A percentile compares a stretch with the other conserved stretches of the same genome.
phyloP scores from a whole-genome alignment of 1,140 invertebrate genomes.

The Plodia interpunctella region DNA sequence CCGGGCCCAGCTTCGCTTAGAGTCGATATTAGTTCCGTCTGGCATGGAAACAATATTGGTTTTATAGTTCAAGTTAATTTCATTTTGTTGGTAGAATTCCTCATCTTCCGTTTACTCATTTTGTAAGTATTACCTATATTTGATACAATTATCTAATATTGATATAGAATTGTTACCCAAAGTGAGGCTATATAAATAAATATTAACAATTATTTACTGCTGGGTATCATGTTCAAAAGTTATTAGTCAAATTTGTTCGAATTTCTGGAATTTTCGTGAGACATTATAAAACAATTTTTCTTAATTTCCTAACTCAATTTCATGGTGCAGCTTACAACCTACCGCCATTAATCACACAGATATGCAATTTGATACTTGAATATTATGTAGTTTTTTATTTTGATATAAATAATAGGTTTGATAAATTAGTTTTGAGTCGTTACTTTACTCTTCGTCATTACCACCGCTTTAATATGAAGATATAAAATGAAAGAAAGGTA shows the following conservation, averaged over 20 bases:
- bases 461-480: too few species aligned
- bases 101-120: too few species aligned
- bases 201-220: not conserved
- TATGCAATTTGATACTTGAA: not conserved
- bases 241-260: not conserved
- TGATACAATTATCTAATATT: too few species aligned
- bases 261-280: not conserved
- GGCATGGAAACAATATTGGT: not conserved
- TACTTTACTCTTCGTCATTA: not conserved
- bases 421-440: not conserved
- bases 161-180: too few species aligned
- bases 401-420: not conserved
- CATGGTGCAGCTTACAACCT: not conserved
- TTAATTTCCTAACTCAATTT: slow-evolving; percentile 1
- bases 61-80: not conserved
- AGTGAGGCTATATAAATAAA: not conserved
- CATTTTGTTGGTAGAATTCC: too few species aligned
- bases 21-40: not conserved
- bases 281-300: slow-evolving; percentile 9
- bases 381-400: not conserved
- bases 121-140: too few species aligned
- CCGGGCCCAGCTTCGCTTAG: not conserved
- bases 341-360: not conserved
- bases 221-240: not conserved
- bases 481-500: too few species aligned